Conservation (phyloP, 2,797 vertebrate species). For the Danio jaintianensis region DNA sequence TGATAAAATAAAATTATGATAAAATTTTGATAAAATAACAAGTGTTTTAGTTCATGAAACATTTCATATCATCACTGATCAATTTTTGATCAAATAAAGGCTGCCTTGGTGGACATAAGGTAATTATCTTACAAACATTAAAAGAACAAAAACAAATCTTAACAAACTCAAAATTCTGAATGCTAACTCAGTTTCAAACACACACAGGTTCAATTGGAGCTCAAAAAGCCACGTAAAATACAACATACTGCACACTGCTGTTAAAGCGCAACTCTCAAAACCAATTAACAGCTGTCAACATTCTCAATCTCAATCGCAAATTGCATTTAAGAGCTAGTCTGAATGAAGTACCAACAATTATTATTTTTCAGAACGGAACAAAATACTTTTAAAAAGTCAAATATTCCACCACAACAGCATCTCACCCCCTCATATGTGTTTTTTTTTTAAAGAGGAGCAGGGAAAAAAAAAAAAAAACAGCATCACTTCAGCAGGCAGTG, state of each 20-base stretch:
- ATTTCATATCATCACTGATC: no score
- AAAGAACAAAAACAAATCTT: no score
- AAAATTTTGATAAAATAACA: no score
- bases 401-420: constrained; percentile 32
- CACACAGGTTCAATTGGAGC: neutral
- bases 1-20: no score
- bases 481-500: constrained; percentile 35
- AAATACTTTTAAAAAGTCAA: constrained; percentile 11
- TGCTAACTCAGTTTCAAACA: neutral
- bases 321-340: neutral
- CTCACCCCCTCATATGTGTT: neutral
- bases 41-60: no score
- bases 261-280: neutral
- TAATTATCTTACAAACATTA: neutral
- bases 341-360: neutral
- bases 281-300: neutral
- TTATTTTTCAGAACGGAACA: neutral
- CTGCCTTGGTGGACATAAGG: neutral
- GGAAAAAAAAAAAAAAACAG: constrained; percentile 25
- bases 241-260: neutral
- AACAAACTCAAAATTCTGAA: neutral
- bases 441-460: constrained; percentile 3
- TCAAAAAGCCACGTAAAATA: neutral
- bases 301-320: neutral
- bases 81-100: neutral